These are phyloP conservation scores for Butastur rufipennis DNA, from an alignment of 2,113 vertebrate species.

Conservation along the genomic window DNA sequence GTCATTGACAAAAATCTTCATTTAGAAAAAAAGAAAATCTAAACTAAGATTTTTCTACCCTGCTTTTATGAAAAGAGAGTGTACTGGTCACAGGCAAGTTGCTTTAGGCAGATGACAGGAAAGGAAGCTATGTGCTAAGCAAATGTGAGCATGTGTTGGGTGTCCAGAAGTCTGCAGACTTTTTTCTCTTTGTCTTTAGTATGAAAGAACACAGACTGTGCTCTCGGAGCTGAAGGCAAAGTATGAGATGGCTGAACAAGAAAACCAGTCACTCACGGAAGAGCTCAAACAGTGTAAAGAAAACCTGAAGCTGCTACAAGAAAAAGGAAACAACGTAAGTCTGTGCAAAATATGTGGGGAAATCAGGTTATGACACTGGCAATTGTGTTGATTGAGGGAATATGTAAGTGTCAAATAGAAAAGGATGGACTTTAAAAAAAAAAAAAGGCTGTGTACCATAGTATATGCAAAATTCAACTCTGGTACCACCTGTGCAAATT, in stretches of 20 bases:
- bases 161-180: slow-evolving; percentile 44
- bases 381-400: not conserved
- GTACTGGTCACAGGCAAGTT: not conserved
- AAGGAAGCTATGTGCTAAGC: not conserved
- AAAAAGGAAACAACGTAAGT: slow-evolving; percentile 94
- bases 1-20: not conserved
- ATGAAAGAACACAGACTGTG: slow-evolving; percentile 90
- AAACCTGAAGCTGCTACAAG: slow-evolving; percentile 92
- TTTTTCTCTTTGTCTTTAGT: slow-evolving; percentile 79
- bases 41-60: not conserved
- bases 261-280: slow-evolving; percentile 89
- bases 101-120: not conserved
- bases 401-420: not conserved
- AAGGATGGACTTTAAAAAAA: not conserved
- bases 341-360: slow-evolving; percentile 16
- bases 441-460: not conserved
- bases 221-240: slow-evolving; percentile 88
- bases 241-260: slow-evolving; percentile 88
- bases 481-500: not conserved
- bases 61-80: not conserved
- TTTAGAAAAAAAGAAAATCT: not conserved
- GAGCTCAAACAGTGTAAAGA: slow-evolving; percentile 95
- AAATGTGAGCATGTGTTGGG: not conserved
- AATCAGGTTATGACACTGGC: not conserved
- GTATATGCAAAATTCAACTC: not conserved